Conservation (phyloP, 1,140 invertebrate species). For the Mamestra configurata region DNA sequence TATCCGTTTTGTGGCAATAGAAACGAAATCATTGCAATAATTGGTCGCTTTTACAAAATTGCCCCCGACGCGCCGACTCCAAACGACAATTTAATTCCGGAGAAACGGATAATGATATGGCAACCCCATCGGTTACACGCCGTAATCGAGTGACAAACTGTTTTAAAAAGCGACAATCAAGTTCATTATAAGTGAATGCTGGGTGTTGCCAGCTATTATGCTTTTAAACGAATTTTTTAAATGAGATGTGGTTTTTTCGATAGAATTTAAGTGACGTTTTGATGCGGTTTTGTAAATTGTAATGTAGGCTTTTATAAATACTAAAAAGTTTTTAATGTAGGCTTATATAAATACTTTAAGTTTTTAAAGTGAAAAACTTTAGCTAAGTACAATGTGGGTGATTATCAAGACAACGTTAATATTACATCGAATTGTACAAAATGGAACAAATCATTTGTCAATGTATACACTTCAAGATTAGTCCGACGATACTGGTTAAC, state of each 20-base stretch:
- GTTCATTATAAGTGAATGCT: slow-evolving; percentile 47
- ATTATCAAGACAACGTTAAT: neutral
- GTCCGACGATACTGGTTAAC: neutral
- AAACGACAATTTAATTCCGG: slow-evolving; percentile 75
- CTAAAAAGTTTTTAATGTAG: neutral
- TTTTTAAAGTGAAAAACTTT: neutral
- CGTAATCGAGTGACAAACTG: slow-evolving; percentile 85
- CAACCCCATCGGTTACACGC: slow-evolving; percentile 74
- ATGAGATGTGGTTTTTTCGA: slow-evolving; percentile 43
- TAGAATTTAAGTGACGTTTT: slow-evolving; percentile 13
- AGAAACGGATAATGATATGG: slow-evolving; percentile 79
- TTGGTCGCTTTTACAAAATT: slow-evolving; percentile 74
- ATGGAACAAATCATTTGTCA: slow-evolving; percentile 12
- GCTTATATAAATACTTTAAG: neutral
- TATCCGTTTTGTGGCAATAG: slow-evolving; percentile 83
- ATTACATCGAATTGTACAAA: neutral
- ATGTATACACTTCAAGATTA: slow-evolving; percentile 13
- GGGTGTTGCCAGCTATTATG: slow-evolving; percentile 40
- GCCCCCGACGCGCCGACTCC: slow-evolving; percentile 63
- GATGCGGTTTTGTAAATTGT: slow-evolving; percentile 19
- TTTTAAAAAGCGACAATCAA: slow-evolving; percentile 74
- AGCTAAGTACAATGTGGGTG: neutral
- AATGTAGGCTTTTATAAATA: neutral
- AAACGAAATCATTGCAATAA: slow-evolving; percentile 70
- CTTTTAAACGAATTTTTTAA: slow-evolving; percentile 44